Conservation (phyloP, 2,888 invertebrate species). For the Erynnis tages region DNA sequence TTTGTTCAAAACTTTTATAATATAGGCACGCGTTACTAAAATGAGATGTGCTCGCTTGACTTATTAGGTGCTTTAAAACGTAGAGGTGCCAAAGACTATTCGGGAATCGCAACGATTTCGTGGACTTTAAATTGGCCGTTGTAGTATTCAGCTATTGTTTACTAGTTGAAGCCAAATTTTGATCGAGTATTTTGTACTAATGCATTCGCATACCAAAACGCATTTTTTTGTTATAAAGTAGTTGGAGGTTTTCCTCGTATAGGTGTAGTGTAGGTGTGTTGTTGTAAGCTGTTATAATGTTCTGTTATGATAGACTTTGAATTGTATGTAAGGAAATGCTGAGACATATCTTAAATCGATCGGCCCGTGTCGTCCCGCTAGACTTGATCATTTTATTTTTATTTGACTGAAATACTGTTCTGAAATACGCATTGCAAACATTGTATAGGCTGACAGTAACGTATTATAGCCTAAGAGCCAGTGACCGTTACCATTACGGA, state of each 20-base stretch:
- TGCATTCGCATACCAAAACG: slow-evolving; percentile 17
- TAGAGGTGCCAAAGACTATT: slow-evolving; percentile 42
- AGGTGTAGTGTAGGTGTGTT: slow-evolving; percentile 33
- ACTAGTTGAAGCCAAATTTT: slow-evolving; percentile 31
- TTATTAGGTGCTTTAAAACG: slow-evolving; percentile 35
- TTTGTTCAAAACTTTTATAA: background rate
- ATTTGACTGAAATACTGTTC: no score
- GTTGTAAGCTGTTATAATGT: slow-evolving; percentile 53
- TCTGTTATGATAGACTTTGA: slow-evolving; percentile 36
- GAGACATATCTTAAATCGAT: slow-evolving; percentile 49
- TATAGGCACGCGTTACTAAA: background rate
- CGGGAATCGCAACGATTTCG: slow-evolving; percentile 3
- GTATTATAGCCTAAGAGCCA: no score
- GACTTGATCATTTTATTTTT: no score
- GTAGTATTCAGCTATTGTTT: slow-evolving; percentile 18
- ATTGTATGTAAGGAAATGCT: slow-evolving; percentile 41
- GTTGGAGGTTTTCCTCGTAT: slow-evolving; percentile 14
- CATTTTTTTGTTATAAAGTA: slow-evolving; percentile 15
- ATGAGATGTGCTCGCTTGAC: background rate
- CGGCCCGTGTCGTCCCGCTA: slow-evolving; percentile 32
- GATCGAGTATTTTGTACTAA: slow-evolving; percentile 19
- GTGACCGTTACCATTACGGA: no score
- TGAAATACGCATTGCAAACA: no score
- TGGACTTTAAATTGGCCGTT: slow-evolving; percentile 37
- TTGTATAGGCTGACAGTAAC: no score